Base-by-base conservation (phyloP, 2,888 invertebrate species). In the Neria commutata region DNA sequence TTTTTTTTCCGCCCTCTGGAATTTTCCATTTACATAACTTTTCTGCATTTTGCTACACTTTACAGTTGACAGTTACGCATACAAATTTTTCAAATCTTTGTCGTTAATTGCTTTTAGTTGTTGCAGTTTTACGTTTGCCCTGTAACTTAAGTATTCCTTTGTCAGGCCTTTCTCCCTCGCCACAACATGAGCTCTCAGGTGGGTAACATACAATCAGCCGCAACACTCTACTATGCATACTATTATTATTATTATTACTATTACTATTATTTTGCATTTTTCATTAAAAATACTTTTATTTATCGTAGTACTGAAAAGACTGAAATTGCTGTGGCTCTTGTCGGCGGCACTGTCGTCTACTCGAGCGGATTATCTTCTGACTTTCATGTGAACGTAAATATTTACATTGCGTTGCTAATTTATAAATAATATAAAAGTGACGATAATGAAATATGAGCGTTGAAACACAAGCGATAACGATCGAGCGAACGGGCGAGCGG, bases 131-230 rank as follows among this genome's bases (percentile, higher is more conserved):
- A 42, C 21, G 4, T 42, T 14, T 37, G 5, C n/a, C 37, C n/a
- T 29, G 23, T 49, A n/a, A 24, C 29, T 26, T 49, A 29, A 26
- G 5, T 17, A 33, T 26, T n/a, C n/a, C n/a, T n/a, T 49, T 49
- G 25, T 33, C 50, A 34, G 56, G 50, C 37, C 8, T 49, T 47
- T n/a, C n/a, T 11, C 19, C 42, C 42, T 19, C 21, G n/a, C 21
- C 21, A 21, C 54, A 23, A 21, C 46, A 60, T 60, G 60, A 60
- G 56, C 53, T 19, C 42, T 51, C 56, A 60, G 60, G 60, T 60
- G 56, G 56, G 60, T 60, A 56, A 49, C 14, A 50, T 16, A n/a
- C n/a, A n/a, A n/a, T n/a, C n/a, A n/a, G n/a, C n/a, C n/a, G n/a
- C n/a, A n/a, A n/a, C n/a, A n/a, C n/a, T n/a, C n/a, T n/a, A n/a